Conservation (phyloP, 2,113 vertebrate species). For the Natator depressus region DNA sequence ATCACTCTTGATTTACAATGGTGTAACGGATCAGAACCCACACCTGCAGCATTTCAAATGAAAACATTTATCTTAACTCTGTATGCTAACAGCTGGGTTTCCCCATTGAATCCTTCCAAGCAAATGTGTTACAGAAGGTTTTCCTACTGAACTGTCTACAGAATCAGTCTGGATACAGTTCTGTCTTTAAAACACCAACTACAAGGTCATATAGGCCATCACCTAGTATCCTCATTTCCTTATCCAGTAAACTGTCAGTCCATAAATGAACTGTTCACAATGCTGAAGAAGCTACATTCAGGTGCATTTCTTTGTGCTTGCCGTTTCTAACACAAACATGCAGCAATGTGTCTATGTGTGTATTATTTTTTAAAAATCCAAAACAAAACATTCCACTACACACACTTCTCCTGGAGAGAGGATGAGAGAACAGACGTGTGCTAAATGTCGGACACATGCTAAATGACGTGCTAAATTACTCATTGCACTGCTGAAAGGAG, state of each 20-base stretch:
- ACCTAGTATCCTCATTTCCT: background rate
- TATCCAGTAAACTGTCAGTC: background rate
- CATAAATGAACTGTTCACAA: background rate
- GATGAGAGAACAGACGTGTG: no score
- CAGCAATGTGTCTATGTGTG: background rate
- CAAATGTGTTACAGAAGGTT: background rate
- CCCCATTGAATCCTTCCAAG: background rate
- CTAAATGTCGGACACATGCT: no score
- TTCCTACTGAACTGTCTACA: background rate
- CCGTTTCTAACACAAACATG: background rate
- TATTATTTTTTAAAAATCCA: background rate
- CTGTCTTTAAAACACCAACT: background rate
- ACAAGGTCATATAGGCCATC: background rate
- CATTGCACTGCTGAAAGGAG: background rate
- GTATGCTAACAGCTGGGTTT: background rate
- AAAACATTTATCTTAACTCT: background rate
- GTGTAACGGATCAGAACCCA: background rate
- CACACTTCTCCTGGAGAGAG: background rate
- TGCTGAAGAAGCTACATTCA: background rate
- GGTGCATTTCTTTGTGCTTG: background rate
- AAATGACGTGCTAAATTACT: background rate
- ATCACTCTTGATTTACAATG: background rate
- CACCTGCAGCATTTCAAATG: accelerated
- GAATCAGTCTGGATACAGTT: background rate
- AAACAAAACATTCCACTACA: background rate